Evolutionary conservation across 2,888 invertebrate genomes (phyloP), one percentile per base, ranked within the genome.

Genomic region (Teleiodes luculella): DNA sequence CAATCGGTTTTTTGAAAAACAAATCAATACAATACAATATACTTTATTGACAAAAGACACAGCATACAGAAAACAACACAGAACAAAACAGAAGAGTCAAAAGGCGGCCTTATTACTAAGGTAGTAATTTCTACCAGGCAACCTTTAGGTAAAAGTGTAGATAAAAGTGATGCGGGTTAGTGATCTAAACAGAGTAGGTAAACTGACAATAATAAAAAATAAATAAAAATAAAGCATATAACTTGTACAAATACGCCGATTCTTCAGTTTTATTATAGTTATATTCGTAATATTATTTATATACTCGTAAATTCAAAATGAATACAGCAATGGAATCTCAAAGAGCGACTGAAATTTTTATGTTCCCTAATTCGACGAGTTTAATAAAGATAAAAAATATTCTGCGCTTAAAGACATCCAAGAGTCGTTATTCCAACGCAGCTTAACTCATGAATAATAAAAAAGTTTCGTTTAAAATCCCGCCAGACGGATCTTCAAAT

Each of bases 401-500:
- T 4, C 20, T n/a, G 36, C 55, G 59, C 59, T 65, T 55, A 57
- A 60, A 59, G 60, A 65, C 63, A 62, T 57, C 60, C 51, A 43
- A 49, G 52, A 52, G 55, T 55, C 58, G 37, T 37, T 49, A 28
- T 37, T 49, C 14, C 37, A 24, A 36, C 33, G 8, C 20, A 51
- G 52, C 49, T 51, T 58, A 49, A 52, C 56, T 54, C 55, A 59
- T 64, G 62, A 64, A 64, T 62, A 61, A 58, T 63, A 57, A 64
- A 59, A 49, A 49, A 24, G 47, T 52, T 54, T 35, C 14, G 28
- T 49, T 49, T 49, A 35, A 16, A 48, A 36, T 20, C 18, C 18
- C 10, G 11, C 18, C 39, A 41, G 18, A 39, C 10, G 39, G 20
- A 20, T 41, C 18, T 4, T 10, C 18, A 18, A 20, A 35, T 35